These are phyloP conservation scores for Megaceryle maxima DNA, from an alignment of 2,113 vertebrate genomes.

Conservation along the genomic window DNA sequence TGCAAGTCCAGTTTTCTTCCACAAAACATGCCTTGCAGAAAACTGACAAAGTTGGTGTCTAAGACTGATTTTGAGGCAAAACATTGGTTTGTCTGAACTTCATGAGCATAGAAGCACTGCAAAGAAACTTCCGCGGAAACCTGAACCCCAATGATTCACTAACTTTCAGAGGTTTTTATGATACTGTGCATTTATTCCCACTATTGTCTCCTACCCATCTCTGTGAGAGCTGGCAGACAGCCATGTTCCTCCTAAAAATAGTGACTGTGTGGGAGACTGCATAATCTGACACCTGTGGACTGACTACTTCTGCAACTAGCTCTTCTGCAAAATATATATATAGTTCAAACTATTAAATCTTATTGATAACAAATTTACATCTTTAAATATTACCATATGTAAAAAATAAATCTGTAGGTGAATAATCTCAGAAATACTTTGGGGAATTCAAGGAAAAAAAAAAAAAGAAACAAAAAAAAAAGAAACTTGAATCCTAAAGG, in stretches of 20 bases:
- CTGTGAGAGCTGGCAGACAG: background rate
- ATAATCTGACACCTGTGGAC: conserved; percentile 19
- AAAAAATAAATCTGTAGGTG: background rate
- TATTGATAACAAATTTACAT: background rate
- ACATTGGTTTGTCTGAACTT: background rate
- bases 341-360: background rate
- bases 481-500: background rate
- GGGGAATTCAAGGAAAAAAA: background rate
- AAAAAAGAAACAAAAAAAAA: too few species aligned
- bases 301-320: background rate
- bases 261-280: background rate
- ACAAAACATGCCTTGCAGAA: background rate
- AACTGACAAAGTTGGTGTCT: background rate
- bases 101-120: background rate
- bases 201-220: background rate
- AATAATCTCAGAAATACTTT: background rate
- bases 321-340: background rate
- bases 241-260: conserved; percentile 8
- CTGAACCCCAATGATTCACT: background rate
- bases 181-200: background rate
- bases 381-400: background rate
- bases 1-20: background rate
- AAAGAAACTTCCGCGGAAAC: background rate
- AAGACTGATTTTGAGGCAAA: background rate
- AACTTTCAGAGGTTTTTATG: background rate